Evolutionary conservation across 2,113 vertebrate genomes (phyloP).

Genomic region (Poecile atricapillus): DNA sequence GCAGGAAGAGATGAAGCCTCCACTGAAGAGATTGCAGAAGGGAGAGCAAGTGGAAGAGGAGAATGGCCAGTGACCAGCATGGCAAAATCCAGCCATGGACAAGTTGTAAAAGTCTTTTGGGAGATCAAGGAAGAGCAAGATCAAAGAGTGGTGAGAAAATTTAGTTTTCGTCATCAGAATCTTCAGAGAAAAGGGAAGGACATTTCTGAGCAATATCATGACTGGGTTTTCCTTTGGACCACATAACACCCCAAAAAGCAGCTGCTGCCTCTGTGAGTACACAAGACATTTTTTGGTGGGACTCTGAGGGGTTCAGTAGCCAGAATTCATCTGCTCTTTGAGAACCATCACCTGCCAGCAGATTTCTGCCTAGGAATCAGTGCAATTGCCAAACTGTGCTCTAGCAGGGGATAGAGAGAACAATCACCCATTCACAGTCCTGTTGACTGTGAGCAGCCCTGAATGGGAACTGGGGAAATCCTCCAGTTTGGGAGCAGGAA

Average conservation of each 20-base stretch:
- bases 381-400: background rate
- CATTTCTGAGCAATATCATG: background rate
- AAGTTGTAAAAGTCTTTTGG: background rate
- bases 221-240: background rate
- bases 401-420: background rate
- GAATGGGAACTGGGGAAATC: background rate
- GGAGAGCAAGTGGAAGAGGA: background rate
- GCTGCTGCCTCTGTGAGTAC: background rate
- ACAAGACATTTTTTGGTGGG: background rate
- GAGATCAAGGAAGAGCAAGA: background rate
- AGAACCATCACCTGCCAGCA: background rate
- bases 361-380: background rate
- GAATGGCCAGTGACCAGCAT: background rate
- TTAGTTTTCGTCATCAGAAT: background rate
- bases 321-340: background rate
- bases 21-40: background rate
- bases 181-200: background rate
- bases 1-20: background rate
- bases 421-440: background rate
- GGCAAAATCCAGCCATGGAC: background rate
- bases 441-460: background rate
- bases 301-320: background rate
- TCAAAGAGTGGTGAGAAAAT: background rate
- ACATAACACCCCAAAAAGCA: background rate
- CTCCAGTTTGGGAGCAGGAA: background rate